Conservation (phyloP, 2,113 vertebrate genomes). For the Nanorana parkeri region DNA sequence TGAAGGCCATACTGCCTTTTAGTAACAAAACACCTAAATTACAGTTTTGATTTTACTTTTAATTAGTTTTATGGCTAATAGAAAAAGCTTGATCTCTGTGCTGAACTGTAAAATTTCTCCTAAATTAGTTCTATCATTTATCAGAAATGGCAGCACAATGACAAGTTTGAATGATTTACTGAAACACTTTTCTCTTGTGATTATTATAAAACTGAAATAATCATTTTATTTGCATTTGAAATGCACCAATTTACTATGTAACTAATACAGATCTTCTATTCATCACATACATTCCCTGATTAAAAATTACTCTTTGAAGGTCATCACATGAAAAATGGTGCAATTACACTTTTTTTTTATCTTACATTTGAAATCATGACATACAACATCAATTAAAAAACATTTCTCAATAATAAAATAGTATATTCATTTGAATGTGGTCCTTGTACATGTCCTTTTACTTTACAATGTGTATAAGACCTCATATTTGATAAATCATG, state of each 20-base stretch:
- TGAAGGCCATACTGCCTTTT: too few species aligned
- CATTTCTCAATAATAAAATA: background rate
- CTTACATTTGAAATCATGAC: slow-evolving; percentile 16
- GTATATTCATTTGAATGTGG: background rate
- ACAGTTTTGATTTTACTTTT: background rate
- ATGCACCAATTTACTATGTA: background rate
- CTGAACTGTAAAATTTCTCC: background rate
- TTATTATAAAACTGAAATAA: slow-evolving; percentile 39
- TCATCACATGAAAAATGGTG: slow-evolving; percentile 32
- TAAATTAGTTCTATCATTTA: slow-evolving; percentile 15
- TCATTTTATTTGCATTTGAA: slow-evolving; percentile 23
- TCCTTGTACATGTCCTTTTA: slow-evolving; percentile 16
- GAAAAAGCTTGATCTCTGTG: background rate
- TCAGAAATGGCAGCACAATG: background rate
- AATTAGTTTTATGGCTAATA: slow-evolving; percentile 14
- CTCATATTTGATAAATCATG: background rate
- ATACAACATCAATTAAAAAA: slow-evolving; percentile 8
- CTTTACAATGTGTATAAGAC: background rate
- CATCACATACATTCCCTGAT: slow-evolving; percentile 18
- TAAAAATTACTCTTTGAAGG: slow-evolving; percentile 31
- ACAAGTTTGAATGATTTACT: slow-evolving; percentile 24
- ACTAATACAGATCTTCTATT: slow-evolving; percentile 16
- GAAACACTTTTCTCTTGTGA: slow-evolving; percentile 11
- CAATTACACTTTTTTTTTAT: slow-evolving; percentile 36
- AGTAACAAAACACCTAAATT: background rate